Base-by-base conservation (phyloP, 2,113 vertebrate species). In the Ctenodactylus gundi region DNA sequence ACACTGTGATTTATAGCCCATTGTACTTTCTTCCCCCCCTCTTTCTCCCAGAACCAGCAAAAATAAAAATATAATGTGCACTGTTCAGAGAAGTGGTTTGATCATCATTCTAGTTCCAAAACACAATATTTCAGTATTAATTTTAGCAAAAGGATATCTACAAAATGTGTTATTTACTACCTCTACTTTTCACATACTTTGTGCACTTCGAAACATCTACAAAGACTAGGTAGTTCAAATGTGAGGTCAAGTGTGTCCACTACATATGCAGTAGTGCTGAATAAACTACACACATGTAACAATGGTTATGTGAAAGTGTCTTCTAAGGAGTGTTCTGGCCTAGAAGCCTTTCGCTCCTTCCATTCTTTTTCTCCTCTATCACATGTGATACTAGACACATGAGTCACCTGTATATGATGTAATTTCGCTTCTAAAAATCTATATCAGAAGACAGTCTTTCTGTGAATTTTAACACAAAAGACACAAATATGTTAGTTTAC, bases 281-380 rank as follows among this genome's bases (percentile, higher is more conserved):
- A 93, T 91, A 95, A 95, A 95, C 83, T 62, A 88, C 64, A 94
- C 78, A 97, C 55, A 91, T n/a, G 72, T 88, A 93, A 94, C 83
- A 65, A 76, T 83, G 84, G 84, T 82, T 93, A 90, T 70, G 53
- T 80, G 46, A 84, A 94, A 93, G 81, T 94, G 64, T 94, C 94
- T 68, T 94, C 93, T 84, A 44, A 13, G 20, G 9, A 77, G 58
- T 58, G 76, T 46, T 83, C 55, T 75, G 41, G 53, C 29, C 77
- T 88, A 73, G 23, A 65, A 75, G 3, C 39, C n/a, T 85, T n/a
- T 65, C 60, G 82, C 23, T 78, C 67, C 64, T 70, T 76, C 77
- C 13, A 81, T 4, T 55, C n/a, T 39, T 78, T 7, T 49, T 70
- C 51, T 41, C 41, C 46, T 11, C 4, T 41, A 23, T 34, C 23